Conservation (phyloP, 2,113 vertebrate genomes). For the Prunella fulvescens region DNA sequence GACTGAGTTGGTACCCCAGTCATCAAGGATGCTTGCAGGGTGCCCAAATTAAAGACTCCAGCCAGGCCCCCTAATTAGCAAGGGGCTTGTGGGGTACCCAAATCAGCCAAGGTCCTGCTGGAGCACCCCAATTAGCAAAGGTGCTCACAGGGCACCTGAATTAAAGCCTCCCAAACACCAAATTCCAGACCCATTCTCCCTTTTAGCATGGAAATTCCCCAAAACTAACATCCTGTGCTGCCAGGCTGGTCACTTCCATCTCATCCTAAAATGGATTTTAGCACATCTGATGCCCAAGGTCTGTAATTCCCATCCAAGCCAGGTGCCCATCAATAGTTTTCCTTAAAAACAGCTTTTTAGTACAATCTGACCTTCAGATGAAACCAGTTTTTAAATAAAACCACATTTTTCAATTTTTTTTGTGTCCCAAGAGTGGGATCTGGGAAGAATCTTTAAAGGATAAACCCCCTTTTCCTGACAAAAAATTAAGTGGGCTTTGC, state of each 20-base stretch:
- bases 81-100: not conserved
- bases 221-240: accelerated
- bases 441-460: not conserved
- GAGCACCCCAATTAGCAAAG: not conserved
- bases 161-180: not conserved
- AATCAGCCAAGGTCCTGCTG: not conserved
- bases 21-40: not conserved
- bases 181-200: accelerated
- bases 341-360: not conserved
- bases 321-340: not conserved
- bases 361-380: not conserved
- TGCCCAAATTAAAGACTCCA: not conserved
- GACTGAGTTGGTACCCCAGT: not conserved
- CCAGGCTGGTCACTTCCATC: accelerated
- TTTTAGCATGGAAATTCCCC: not conserved
- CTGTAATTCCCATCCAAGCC: not conserved
- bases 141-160: not conserved
- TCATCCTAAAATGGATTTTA: not conserved
- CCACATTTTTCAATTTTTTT: not conserved
- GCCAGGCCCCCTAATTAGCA: not conserved
- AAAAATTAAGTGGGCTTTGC: not conserved
- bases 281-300: accelerated
- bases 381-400: not conserved
- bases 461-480: not conserved
- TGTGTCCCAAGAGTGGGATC: not conserved